phyloP scores from a whole-genome alignment of 2,888 invertebrate genomes.

The Pimpla rufipes region DNA sequence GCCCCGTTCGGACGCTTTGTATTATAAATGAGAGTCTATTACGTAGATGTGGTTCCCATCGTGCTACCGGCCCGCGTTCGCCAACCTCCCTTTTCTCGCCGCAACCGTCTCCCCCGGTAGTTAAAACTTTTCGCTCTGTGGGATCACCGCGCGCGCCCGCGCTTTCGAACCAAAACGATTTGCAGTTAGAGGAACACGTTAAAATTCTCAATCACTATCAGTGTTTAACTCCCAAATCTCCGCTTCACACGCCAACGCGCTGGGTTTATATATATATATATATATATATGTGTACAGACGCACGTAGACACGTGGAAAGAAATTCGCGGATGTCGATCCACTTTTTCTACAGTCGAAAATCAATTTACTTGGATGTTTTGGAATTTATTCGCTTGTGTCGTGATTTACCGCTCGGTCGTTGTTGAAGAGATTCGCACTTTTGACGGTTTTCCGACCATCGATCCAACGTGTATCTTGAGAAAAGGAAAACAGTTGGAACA shows the following conservation, averaged over 20 bases:
- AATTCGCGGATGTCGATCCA: too few relatives aligned
- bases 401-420: neutral
- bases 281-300: too few relatives aligned
- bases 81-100: conserved; percentile 55
- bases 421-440: neutral
- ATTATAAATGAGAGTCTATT: conserved; percentile 74
- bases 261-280: neutral
- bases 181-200: conserved; percentile 64
- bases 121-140: conserved; percentile 59
- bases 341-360: too few relatives aligned
- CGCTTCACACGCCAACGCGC: neutral
- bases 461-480: neutral
- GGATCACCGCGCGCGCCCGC: neutral
- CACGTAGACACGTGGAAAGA: too few relatives aligned
- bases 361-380: too few relatives aligned
- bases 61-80: conserved; percentile 41
- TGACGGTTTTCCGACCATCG: neutral
- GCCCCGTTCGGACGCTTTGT: conserved; percentile 60
- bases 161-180: conserved; percentile 60
- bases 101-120: conserved; percentile 65
- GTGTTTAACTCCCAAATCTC: conserved; percentile 8
- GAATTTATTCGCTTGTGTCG: neutral
- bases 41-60: conserved; percentile 70
- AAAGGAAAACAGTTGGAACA: neutral
- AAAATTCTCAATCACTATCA: conserved; percentile 58